Evolutionary conservation across 2,888 invertebrate species (phyloP).

Genomic region (Aporophyla lueneburgensis): DNA sequence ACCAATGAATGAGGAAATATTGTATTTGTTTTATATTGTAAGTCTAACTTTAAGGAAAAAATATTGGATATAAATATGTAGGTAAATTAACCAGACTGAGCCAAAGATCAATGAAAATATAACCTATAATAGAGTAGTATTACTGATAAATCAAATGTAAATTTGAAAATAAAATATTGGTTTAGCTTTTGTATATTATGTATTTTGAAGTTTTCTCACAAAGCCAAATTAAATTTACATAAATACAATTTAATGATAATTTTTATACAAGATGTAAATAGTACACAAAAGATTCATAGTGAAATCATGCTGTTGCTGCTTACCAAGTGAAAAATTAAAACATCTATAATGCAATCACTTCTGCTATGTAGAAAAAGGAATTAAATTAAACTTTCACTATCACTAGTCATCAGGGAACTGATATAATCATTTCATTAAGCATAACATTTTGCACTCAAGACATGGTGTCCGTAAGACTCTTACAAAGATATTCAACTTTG

Average conservation of each 20-base stretch:
- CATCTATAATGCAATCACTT: conserved; percentile 81
- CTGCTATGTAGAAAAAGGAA: conserved; percentile 77
- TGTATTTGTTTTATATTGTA: neutral
- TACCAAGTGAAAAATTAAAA: conserved; percentile 77
- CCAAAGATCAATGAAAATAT: conserved; percentile 46
- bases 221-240: conserved; percentile 91
- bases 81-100: neutral
- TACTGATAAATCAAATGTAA: neutral
- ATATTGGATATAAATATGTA: conserved; percentile 7
- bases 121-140: conserved; percentile 35
- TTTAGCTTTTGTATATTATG: conserved; percentile 89
- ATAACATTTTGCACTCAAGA: conserved; percentile 77
- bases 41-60: conserved; percentile 30
- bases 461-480: conserved; percentile 76
- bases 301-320: conserved; percentile 81
- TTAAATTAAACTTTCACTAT: conserved; percentile 81
- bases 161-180: conserved; percentile 85
- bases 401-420: conserved; percentile 86
- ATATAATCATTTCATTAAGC: conserved; percentile 74
- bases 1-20: conserved; percentile 35
- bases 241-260: conserved; percentile 90
- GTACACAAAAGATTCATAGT: conserved; percentile 87
- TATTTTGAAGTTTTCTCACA: conserved; percentile 90
- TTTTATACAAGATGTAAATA: conserved; percentile 89
- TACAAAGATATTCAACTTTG: conserved; percentile 86